phyloP scores from a whole-genome alignment of 2,888 invertebrate genomes.

The Caenorhabditis uteleia region DNA sequence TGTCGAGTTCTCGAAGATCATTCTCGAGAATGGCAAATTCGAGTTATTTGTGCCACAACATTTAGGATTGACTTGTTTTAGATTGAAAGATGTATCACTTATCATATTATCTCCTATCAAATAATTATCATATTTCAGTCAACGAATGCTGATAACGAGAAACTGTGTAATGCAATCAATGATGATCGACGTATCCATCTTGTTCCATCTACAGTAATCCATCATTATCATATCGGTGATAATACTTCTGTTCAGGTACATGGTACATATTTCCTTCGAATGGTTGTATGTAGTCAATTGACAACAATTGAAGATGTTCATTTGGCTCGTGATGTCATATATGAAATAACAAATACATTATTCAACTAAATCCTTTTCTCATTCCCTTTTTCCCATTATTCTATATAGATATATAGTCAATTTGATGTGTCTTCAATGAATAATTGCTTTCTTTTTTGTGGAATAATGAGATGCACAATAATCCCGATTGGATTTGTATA shows the following conservation, averaged over 20 bases:
- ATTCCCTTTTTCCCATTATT: background rate
- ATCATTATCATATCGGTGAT: background rate
- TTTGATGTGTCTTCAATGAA: too few relatives aligned
- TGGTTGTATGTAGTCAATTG: slow-evolving; percentile 71
- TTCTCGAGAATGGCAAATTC: slow-evolving; percentile 80
- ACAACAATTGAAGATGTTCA: slow-evolving; percentile 70
- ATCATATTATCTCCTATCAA: background rate
- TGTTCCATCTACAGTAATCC: slow-evolving; percentile 70
- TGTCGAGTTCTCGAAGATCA: slow-evolving; percentile 79
- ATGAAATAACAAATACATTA: slow-evolving; percentile 21
- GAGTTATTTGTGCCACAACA: slow-evolving; percentile 83
- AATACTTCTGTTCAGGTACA: slow-evolving; percentile 54
- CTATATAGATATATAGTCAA: too few relatives aligned
- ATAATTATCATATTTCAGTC: slow-evolving; percentile 60
- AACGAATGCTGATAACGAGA: slow-evolving; percentile 70
- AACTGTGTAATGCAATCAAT: slow-evolving; percentile 70
- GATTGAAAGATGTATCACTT: slow-evolving; percentile 76
- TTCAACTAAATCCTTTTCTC: slow-evolving; percentile 3
- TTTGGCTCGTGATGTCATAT: slow-evolving; percentile 70
- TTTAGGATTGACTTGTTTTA: slow-evolving; percentile 91
- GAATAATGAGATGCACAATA: too few relatives aligned
- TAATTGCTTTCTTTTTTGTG: background rate
- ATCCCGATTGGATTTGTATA: too few relatives aligned
- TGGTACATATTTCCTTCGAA: slow-evolving; percentile 71
- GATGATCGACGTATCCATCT: slow-evolving; percentile 72